phyloP scores from a whole-genome alignment of 2,113 vertebrate species.

The Anguilla japonica region DNA sequence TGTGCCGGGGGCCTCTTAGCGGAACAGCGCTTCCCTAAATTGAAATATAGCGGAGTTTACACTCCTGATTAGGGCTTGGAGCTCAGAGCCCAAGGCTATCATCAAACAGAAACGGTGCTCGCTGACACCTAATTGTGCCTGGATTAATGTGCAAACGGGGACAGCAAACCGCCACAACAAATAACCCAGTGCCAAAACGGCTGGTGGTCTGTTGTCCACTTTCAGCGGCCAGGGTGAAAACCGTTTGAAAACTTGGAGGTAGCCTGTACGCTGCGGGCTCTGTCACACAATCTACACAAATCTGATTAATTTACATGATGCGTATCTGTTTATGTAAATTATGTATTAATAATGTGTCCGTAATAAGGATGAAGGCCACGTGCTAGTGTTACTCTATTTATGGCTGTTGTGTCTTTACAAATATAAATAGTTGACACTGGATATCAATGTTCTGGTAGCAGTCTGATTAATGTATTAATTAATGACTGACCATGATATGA shows the following conservation, averaged over 20 bases:
- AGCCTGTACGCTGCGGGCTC: neutral
- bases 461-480: too few species aligned
- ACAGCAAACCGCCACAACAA: conserved; percentile 77
- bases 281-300: neutral
- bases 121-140: conserved; percentile 94
- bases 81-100: conserved; percentile 95
- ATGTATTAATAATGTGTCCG: neutral
- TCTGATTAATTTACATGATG: too few species aligned
- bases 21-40: conserved; percentile 99
- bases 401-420: too few species aligned
- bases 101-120: conserved; percentile 89
- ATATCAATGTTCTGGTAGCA: too few species aligned
- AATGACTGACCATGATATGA: too few species aligned
- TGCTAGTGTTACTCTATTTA: too few species aligned
- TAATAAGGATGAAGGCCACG: too few species aligned
- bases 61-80: conserved; percentile 99
- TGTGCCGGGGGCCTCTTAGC: conserved; percentile 97
- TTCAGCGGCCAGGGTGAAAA: conserved; percentile 64
- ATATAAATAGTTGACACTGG: too few species aligned
- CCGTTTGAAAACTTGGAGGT: neutral
- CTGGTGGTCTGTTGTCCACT: conserved; percentile 80
- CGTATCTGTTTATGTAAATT: too few species aligned
- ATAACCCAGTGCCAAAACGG: conserved; percentile 76
- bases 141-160: conserved; percentile 94
- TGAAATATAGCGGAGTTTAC: conserved; percentile 99